Conservation (phyloP, 2,888 invertebrate genomes). For the Apodemia mormo region DNA sequence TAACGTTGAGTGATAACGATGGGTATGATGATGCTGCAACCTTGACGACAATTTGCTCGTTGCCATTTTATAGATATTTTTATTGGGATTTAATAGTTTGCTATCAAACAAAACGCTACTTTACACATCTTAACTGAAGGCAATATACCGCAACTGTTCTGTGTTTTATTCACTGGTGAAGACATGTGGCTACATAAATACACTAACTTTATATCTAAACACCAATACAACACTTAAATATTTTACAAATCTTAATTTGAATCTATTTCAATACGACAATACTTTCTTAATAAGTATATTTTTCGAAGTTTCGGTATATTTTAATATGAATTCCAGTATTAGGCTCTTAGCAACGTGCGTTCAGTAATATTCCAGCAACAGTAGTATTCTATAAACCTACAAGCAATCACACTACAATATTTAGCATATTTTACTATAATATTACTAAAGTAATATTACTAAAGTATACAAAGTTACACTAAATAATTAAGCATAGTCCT, state of each 20-base stretch:
- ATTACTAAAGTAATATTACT: too few species aligned
- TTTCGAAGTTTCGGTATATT: too few species aligned
- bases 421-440: background rate
- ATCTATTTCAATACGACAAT: too few species aligned
- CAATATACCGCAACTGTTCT: slow-evolving; percentile 46
- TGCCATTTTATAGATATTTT: slow-evolving; percentile 57
- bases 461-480: too few species aligned
- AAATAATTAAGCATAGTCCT: background rate
- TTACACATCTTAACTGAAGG: slow-evolving; percentile 46
- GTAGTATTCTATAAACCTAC: background rate
- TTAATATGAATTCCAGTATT: too few species aligned
- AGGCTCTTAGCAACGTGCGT: background rate
- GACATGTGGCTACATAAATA: slow-evolving; percentile 36
- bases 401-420: background rate
- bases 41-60: slow-evolving; percentile 43
- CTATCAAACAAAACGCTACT: slow-evolving; percentile 46
- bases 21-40: slow-evolving; percentile 37
- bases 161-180: slow-evolving; percentile 38
- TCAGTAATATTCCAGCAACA: background rate
- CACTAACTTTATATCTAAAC: background rate
- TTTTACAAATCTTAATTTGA: too few species aligned
- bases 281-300: too few species aligned
- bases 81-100: slow-evolving; percentile 49
- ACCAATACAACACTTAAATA: too few species aligned
- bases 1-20: slow-evolving; percentile 58